Conservation (phyloP, 2,113 vertebrate genomes). For the Protobothrops mucrosquamatus region DNA sequence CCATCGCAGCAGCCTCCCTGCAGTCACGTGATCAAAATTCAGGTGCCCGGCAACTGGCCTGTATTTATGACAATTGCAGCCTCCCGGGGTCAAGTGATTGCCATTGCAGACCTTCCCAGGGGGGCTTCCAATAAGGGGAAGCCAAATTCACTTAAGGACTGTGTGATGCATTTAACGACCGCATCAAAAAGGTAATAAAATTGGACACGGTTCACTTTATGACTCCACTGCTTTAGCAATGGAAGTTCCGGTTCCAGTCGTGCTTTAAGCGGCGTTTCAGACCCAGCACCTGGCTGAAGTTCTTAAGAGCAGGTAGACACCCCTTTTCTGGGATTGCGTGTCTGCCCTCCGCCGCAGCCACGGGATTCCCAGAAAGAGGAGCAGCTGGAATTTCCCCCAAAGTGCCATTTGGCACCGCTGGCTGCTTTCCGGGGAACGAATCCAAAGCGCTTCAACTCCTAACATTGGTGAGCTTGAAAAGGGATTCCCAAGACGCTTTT, state of each 20-base stretch:
- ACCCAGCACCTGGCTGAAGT: neutral
- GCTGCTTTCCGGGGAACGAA: neutral
- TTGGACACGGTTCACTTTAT: neutral
- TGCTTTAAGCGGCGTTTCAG: neutral
- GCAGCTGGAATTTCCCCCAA: neutral
- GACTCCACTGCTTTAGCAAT: neutral
- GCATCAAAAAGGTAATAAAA: neutral
- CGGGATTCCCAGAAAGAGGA: neutral
- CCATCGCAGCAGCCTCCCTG: neutral
- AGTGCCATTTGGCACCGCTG: neutral
- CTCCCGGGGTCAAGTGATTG: too few relatives aligned
- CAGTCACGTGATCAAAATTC: neutral
- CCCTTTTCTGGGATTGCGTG: neutral
- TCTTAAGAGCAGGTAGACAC: neutral
- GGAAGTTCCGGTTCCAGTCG: neutral
- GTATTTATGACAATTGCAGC: neutral
- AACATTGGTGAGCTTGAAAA: neutral
- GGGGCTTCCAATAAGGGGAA: too few relatives aligned
- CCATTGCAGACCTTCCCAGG: accelerated
- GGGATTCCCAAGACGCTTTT: neutral
- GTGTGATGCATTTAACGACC: neutral
- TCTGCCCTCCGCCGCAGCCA: neutral
- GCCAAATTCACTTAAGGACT: neutral
- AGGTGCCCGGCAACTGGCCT: neutral
- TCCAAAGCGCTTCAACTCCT: neutral